phyloP scores from a whole-genome alignment of 2,113 vertebrate genomes.

The Perca schrenkii region DNA sequence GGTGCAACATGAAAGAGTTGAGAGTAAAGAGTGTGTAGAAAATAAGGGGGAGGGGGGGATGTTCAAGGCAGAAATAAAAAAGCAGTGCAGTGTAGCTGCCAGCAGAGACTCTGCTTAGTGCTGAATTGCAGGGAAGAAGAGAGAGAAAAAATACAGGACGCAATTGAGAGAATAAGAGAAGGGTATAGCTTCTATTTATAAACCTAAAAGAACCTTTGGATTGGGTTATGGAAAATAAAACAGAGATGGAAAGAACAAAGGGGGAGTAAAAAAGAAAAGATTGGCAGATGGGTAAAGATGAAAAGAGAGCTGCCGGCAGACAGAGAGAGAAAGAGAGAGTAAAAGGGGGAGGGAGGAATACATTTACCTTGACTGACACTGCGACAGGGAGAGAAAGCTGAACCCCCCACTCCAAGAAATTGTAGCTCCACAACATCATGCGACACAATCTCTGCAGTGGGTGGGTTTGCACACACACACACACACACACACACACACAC shows the following conservation, averaged over 20 bases:
- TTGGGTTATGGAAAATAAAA: conserved; percentile 68
- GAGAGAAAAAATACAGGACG: conserved; percentile 39
- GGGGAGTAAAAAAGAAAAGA: conserved; percentile 3
- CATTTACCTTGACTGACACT: conserved; percentile 82
- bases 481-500: neutral
- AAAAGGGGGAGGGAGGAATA: conserved; percentile 46
- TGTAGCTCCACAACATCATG: conserved; percentile 66
- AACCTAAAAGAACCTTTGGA: conserved; percentile 67
- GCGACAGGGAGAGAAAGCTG: conserved; percentile 76
- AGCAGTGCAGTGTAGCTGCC: conserved; percentile 39
- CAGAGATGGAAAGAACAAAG: conserved; percentile 29
- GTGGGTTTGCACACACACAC: neutral
- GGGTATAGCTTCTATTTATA: conserved; percentile 78
- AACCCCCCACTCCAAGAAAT: conserved; percentile 65
- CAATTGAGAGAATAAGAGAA: conserved; percentile 45
- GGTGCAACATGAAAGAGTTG: neutral
- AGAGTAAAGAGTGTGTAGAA: conserved; percentile 6
- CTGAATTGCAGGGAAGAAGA: conserved; percentile 57
- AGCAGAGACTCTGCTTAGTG: conserved; percentile 29
- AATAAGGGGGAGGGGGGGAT: neutral
- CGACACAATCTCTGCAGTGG: conserved; percentile 73
- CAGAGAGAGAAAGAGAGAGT: conserved; percentile 6
- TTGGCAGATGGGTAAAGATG: conserved; percentile 34
- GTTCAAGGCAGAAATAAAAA: neutral
- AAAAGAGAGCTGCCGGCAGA: conserved; percentile 44